Percentiles rank a stretch among this genome's conserved stretches.
Conservation (phyloP, 2,113 vertebrate genomes). For the Gobius niger region DNA sequence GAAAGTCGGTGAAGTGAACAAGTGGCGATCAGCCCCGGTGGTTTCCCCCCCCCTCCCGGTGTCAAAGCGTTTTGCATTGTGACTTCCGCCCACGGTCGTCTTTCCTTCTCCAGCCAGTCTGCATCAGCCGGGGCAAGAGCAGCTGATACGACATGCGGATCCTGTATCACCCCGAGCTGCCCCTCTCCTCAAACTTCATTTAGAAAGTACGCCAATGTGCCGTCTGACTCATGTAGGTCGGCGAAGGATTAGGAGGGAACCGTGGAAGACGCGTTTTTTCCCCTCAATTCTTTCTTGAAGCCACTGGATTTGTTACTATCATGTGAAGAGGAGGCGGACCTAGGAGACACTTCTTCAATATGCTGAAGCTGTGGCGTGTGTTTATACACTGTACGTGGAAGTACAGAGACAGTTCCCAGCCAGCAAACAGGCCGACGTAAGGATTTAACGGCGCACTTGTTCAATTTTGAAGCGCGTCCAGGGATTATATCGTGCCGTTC, state of each 20-base stretch:
- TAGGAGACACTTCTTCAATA: slow-evolving; percentile 51
- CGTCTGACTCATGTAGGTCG: slow-evolving; percentile 25
- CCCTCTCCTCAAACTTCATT: slow-evolving; percentile 45
- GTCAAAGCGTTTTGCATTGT: slow-evolving; percentile 69
- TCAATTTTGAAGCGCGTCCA: not conserved
- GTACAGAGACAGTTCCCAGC: slow-evolving; percentile 54
- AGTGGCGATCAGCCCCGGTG: not conserved
- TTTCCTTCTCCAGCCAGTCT: slow-evolving; percentile 37
- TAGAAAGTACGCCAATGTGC: slow-evolving; percentile 42
- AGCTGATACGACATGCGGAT: slow-evolving; percentile 53
- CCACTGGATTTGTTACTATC: slow-evolving; percentile 64
- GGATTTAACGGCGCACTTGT: slow-evolving; percentile 49
- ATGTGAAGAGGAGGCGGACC: slow-evolving; percentile 72
- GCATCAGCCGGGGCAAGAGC: slow-evolving; percentile 59
- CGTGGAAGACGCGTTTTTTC: slow-evolving; percentile 11
- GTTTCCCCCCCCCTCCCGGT: slow-evolving; percentile 22
- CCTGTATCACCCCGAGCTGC: slow-evolving; percentile 35
- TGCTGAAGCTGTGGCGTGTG: slow-evolving; percentile 62
- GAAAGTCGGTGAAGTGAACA: not conserved
- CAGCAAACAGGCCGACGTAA: slow-evolving; percentile 42
- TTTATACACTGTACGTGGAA: slow-evolving; percentile 72
- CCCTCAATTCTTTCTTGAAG: slow-evolving; percentile 24
- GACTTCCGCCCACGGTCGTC: slow-evolving; percentile 73
- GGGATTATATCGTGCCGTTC: not conserved
- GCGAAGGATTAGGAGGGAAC: slow-evolving; percentile 15